Evolutionary conservation across 2,113 vertebrate species (phyloP).

Genomic region (Corythoichthys haematopterus): DNA sequence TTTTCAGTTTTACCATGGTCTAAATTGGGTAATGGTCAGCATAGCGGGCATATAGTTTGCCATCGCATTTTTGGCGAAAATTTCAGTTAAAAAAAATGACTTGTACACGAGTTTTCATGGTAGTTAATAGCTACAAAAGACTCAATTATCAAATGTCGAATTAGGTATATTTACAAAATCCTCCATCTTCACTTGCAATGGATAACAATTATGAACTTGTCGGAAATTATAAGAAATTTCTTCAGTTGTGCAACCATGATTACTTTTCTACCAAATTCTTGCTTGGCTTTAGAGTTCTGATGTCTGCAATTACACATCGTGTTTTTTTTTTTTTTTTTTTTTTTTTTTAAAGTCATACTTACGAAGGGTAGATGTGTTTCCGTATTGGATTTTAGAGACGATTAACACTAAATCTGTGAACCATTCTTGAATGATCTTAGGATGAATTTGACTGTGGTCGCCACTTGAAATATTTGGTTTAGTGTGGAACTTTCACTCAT

Average conservation of each 20-base stretch:
- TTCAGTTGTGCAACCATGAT: background rate
- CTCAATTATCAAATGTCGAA: too few relatives aligned
- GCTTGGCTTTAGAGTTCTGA: background rate
- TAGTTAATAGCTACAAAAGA: too few relatives aligned
- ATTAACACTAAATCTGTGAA: slow-evolving; percentile 7
- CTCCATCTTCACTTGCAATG: too few relatives aligned
- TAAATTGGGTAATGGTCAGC: too few relatives aligned
- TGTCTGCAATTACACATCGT: slow-evolving; percentile 10
- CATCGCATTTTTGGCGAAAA: too few relatives aligned
- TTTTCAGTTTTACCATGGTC: too few relatives aligned
- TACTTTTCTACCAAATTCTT: background rate
- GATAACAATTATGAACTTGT: background rate
- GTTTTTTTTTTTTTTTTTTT: background rate
- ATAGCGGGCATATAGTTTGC: too few relatives aligned
- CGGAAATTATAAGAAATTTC: background rate
- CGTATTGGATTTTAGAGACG: slow-evolving; percentile 23
- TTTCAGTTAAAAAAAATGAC: too few relatives aligned
- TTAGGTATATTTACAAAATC: too few relatives aligned
- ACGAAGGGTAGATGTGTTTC: slow-evolving; percentile 25
- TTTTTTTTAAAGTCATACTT: slow-evolving; percentile 21
- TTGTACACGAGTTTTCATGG: too few relatives aligned
- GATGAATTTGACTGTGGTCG: slow-evolving; percentile 37
- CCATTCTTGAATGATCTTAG: slow-evolving; percentile 33
- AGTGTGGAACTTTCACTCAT: slow-evolving; percentile 29
- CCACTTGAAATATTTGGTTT: slow-evolving; percentile 36